Evolutionary conservation across 2,797 vertebrate genomes (phyloP), one percentile per base, ranked within the genome.

Genomic region (Notolabrus celidotus): DNA sequence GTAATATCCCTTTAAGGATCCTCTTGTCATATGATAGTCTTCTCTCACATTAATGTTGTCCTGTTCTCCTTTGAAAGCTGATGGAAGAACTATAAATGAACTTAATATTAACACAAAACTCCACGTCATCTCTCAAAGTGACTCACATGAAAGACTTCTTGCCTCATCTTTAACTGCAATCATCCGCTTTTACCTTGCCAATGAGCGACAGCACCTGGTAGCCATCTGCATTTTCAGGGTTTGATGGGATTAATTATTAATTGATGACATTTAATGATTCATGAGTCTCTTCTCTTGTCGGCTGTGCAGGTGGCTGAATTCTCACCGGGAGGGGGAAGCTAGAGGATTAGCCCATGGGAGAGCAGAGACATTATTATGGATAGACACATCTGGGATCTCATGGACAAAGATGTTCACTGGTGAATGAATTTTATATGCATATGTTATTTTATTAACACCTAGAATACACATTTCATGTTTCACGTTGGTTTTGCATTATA

Each of bases 181-280:
- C 9, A 25, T n/a, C n/a, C n/a, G n/a, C 57, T 38, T 52, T 12
- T 51, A 49, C 33, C 46, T 11, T 45, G 52, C 45, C 23, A 25
- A 11, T 65, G 23, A 58, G 23, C 29, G 16, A 10, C 43, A 58
- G 34, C 68, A 14, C 19, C 67, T 47, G 45, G 50, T 61, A 55
- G 38, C 50, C 59, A 73, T 84, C 68, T 81, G 71, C 67, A 77
- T 70, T 51, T 12, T 74, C 57, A 5, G 51, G 42, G 43, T 77
- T 77, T 55, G 53, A 41, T 71, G 61, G 23, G 49, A 82, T 92
- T 53, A 65, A 91, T 89, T 64, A 89, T 83, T 84, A 79, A 92
- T 82, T 73, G 66, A 75, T 80, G 57, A 66, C 75, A 65, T 87
- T 94, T 62, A 89, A 92, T 88, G 74, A 92, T 93, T 92, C 54